Percentiles rank a stretch among this genome's conserved stretches.
Conservation (phyloP, 2,888 invertebrate genomes). For the Pteria penguin region DNA sequence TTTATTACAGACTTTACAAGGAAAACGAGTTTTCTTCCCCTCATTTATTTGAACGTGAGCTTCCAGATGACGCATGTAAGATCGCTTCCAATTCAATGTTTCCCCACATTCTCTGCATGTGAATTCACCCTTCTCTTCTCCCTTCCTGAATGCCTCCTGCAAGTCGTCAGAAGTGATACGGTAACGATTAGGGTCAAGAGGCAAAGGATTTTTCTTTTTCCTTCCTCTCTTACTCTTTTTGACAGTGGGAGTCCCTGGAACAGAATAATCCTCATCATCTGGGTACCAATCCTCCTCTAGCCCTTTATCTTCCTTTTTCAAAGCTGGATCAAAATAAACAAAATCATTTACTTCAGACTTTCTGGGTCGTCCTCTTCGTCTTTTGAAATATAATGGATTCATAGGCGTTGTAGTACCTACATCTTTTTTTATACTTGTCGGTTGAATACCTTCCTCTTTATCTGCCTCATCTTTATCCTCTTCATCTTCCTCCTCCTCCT, state of each 20-base stretch:
- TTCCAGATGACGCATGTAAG: constrained; percentile 22
- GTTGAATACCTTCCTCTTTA: not conserved
- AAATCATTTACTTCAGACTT: not conserved
- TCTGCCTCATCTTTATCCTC: not conserved
- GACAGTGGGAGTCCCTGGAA: not conserved
- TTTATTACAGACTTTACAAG: constrained; percentile 5
- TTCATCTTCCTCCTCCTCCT: constrained; percentile 2
- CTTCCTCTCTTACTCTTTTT: not conserved
- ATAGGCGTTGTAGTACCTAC: not conserved
- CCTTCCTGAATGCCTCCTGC: constrained; percentile 7
- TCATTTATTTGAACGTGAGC: constrained; percentile 10
- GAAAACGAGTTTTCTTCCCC: not conserved
- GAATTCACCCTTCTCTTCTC: constrained; percentile 21
- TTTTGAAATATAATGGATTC: not conserved
- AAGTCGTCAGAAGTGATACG: constrained; percentile 18
- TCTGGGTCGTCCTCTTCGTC: not conserved
- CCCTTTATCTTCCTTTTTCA: not conserved
- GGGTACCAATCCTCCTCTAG: not conserved
- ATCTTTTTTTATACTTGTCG: not conserved
- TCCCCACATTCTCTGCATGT: constrained; percentile 11
- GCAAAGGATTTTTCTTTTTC: not conserved
- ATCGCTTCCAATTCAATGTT: constrained; percentile 13
- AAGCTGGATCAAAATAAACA: not conserved
- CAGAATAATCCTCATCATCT: not conserved
- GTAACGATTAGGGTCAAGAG: constrained; percentile 8